Percentiles rank a stretch among this genome's conserved stretches.
These are phyloP conservation scores for Frieseomelitta varia DNA, from an alignment of 1,140 invertebrate species.

Conservation along the genomic window DNA sequence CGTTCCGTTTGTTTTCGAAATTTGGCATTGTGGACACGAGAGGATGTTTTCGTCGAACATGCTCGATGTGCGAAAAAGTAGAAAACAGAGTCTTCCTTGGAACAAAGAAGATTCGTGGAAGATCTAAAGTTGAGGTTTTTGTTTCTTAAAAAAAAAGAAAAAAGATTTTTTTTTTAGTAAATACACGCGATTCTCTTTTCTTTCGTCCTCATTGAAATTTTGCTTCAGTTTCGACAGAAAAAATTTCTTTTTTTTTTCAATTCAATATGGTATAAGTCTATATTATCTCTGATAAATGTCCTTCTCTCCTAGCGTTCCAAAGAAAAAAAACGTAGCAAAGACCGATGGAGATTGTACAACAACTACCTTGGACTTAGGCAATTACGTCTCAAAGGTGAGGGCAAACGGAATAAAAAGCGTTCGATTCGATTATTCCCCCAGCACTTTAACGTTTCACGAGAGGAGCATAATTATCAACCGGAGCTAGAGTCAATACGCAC, in stretches of 20 bases:
- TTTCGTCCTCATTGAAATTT: neutral
- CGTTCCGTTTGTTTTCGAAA: neutral
- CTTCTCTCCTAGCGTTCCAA: neutral
- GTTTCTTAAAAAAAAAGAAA: neutral
- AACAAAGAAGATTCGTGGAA: neutral
- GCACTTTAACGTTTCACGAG: neutral
- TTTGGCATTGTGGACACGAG: neutral
- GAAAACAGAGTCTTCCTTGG: neutral
- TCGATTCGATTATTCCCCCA: neutral
- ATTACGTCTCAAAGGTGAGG: neutral
- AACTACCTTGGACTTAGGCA: neutral
- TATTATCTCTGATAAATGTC: neutral
- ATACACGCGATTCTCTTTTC: neutral
- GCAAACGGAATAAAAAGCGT: neutral
- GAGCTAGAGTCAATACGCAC: neutral
- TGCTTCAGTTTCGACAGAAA: neutral
- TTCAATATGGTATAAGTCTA: neutral
- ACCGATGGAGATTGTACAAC: neutral
- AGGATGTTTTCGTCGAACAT: neutral
- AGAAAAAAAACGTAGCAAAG: neutral
- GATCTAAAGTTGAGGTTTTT: too few relatives aligned
- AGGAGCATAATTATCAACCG: neutral
- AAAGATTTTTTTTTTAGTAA: neutral
- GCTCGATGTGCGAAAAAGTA: neutral
- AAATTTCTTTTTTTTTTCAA: neutral